A percentile compares a stretch with the other conserved stretches of the same genome.
Conservation (phyloP, 1,140 invertebrate species). For the Drosophila simulans region DNA sequence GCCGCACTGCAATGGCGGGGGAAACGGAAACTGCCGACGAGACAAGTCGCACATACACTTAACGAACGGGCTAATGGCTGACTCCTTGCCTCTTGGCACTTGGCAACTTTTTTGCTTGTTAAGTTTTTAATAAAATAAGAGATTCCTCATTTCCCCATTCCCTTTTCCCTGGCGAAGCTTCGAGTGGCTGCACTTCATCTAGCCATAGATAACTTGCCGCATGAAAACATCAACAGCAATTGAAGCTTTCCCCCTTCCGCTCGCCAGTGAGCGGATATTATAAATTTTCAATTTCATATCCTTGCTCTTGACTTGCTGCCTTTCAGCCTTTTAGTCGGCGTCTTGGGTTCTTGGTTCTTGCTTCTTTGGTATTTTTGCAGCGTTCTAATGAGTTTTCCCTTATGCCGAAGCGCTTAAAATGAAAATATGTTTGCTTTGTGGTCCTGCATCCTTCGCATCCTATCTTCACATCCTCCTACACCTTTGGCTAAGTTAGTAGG, state of each 20-base stretch:
- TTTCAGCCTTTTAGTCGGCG: constrained; percentile 34
- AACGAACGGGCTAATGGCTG: constrained; percentile 62
- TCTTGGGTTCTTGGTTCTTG: constrained; percentile 25
- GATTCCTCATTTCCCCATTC: constrained; percentile 35
- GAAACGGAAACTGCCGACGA: constrained; percentile 73
- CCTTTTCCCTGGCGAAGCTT: background rate
- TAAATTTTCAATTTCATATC: constrained; percentile 79
- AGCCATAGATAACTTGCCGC: constrained; percentile 66
- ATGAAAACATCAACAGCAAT: constrained; percentile 76
- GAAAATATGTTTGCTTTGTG: constrained; percentile 76
- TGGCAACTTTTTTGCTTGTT: constrained; percentile 62
- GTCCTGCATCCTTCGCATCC: constrained; percentile 29
- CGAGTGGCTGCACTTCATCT: constrained; percentile 45
- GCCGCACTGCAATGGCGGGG: constrained; percentile 47
- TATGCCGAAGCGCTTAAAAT: constrained; percentile 64
- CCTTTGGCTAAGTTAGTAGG: background rate
- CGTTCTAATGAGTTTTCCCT: constrained; percentile 76
- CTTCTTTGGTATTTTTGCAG: constrained; percentile 54
- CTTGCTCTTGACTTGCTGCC: constrained; percentile 26
- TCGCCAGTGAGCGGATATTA: constrained; percentile 61
- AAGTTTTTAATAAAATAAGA: constrained; percentile 81
- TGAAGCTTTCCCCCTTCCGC: constrained; percentile 22
- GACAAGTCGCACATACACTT: constrained; percentile 52
- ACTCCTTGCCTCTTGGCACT: constrained; percentile 69
- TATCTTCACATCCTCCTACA: constrained; percentile 3